A percentile compares a stretch with the other conserved stretches of the same genome.
phyloP scores from a whole-genome alignment of 1,140 invertebrate species.

The Zaprionus ornatus region DNA sequence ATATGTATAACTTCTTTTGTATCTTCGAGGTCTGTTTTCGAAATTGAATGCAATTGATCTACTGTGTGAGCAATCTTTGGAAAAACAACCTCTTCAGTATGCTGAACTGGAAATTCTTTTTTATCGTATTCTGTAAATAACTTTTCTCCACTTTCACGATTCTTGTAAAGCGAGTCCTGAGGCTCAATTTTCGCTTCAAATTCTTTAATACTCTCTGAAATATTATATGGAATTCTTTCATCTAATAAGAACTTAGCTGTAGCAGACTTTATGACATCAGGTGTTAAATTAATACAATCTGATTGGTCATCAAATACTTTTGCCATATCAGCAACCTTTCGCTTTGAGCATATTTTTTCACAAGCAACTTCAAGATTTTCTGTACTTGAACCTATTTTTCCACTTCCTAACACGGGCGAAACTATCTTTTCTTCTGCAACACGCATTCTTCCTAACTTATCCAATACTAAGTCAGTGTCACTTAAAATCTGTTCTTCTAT shows the following conservation, averaged over 20 bases:
- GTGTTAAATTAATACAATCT: conserved; percentile 2
- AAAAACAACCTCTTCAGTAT: conserved; percentile 40
- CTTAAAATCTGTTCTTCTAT: conserved; percentile 74
- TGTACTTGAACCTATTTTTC: conserved; percentile 36
- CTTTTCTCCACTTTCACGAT: conserved; percentile 32
- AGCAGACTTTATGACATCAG: conserved; percentile 30
- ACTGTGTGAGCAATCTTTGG: conserved; percentile 56
- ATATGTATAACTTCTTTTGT: conserved; percentile 52
- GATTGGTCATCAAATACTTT: conserved; percentile 40
- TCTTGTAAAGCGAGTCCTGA: conserved; percentile 15
- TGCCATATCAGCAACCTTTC: conserved; percentile 54
- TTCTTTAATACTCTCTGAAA: conserved; percentile 47
- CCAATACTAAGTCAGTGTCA: conserved; percentile 67
- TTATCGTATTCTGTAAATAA: conserved; percentile 52
- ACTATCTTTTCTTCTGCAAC: conserved; percentile 35
- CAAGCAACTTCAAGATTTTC: conserved; percentile 60
- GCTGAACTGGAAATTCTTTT: conserved; percentile 60
- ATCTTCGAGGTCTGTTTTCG: conserved; percentile 58
- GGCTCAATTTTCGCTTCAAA: conserved; percentile 34
- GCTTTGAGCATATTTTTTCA: conserved; percentile 70
- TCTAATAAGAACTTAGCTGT: conserved; percentile 60
- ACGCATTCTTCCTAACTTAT: conserved; percentile 39
- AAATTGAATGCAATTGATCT: conserved; percentile 69
- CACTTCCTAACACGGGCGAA: conserved; percentile 40
- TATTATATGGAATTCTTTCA: conserved; percentile 34